phyloP scores from a whole-genome alignment of 2,797 vertebrate genomes.

The Streptopelia turtur region DNA sequence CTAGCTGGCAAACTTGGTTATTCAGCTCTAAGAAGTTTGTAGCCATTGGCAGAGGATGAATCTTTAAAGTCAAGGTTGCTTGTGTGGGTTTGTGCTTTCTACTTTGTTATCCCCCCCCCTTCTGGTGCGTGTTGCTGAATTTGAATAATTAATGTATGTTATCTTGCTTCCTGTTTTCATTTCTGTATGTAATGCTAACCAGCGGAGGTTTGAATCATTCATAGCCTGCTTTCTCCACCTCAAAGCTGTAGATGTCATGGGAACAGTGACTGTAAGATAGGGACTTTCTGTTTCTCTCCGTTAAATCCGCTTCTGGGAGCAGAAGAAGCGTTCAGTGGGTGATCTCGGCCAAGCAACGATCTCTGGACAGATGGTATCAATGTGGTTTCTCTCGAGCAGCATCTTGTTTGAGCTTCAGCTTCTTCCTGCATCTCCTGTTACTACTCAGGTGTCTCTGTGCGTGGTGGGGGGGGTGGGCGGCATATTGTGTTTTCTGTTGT shows the following conservation, averaged over 20 bases:
- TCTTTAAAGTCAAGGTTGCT: background rate
- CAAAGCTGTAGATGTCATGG: conserved; percentile 37
- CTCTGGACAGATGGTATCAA: background rate
- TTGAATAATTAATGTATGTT: conserved; percentile 73
- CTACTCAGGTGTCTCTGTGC: background rate
- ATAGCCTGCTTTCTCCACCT: conserved; percentile 40
- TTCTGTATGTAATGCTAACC: conserved; percentile 61
- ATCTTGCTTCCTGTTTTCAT: conserved; percentile 68
- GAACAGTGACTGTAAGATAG: background rate
- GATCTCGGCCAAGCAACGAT: background rate
- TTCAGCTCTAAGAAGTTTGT: background rate
- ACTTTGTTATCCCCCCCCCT: background rate
- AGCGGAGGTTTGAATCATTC: conserved; percentile 71
- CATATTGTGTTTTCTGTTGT: rapidly evolving
- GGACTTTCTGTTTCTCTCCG: background rate
- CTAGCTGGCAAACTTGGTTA: background rate
- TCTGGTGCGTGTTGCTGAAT: background rate
- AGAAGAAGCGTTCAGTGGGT: background rate
- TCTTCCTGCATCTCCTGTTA: background rate
- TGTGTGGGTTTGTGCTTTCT: background rate
- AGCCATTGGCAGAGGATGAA: background rate
- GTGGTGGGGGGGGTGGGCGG: background rate
- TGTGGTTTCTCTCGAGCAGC: background rate
- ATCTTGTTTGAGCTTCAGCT: background rate
- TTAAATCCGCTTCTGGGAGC: background rate